A percentile compares a stretch with the other conserved stretches of the same genome.
phyloP scores from a whole-genome alignment of 1,140 invertebrate species.

The Ips nitidus region DNA sequence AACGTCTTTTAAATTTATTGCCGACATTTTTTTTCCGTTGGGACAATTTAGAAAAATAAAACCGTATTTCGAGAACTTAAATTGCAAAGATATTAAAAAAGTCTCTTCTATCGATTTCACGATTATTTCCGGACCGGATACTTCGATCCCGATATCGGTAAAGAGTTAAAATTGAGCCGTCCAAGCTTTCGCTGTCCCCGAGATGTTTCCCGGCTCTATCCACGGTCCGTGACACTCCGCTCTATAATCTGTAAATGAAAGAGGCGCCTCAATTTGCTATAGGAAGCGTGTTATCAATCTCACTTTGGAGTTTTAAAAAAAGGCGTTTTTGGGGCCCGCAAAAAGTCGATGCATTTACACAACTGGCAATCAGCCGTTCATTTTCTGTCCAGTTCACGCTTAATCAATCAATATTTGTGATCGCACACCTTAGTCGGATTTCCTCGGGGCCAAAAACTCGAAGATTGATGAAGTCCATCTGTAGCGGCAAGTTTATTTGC shows the following conservation, averaged over 20 bases:
- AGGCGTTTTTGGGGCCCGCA: background rate
- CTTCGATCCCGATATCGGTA: too few species aligned
- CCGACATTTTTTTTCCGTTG: too few species aligned
- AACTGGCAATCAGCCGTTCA: slow-evolving; percentile 5
- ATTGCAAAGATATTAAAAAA: too few species aligned
- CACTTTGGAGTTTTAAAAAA: background rate
- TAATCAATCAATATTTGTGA: slow-evolving; percentile 12
- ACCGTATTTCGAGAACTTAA: too few species aligned
- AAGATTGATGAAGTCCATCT: slow-evolving; percentile 7
- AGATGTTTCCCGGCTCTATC: too few species aligned
- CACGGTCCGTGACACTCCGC: too few species aligned
- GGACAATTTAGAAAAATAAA: too few species aligned
- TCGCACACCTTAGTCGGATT: background rate
- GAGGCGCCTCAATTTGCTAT: background rate
- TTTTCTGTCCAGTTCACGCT: background rate
- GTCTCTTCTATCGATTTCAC: too few species aligned
- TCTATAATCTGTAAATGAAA: background rate
- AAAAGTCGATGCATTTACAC: slow-evolving; percentile 6
- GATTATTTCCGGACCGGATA: too few species aligned
- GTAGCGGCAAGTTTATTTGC: background rate
- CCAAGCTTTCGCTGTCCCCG: too few species aligned
- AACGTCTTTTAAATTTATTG: too few species aligned
- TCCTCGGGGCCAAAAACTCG: background rate
- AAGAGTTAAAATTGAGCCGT: too few species aligned
- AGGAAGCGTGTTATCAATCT: background rate